These are phyloP conservation scores for Ricordea florida DNA, from an alignment of 92 coral and sea anemone genomes.

Conservation along the genomic window DNA sequence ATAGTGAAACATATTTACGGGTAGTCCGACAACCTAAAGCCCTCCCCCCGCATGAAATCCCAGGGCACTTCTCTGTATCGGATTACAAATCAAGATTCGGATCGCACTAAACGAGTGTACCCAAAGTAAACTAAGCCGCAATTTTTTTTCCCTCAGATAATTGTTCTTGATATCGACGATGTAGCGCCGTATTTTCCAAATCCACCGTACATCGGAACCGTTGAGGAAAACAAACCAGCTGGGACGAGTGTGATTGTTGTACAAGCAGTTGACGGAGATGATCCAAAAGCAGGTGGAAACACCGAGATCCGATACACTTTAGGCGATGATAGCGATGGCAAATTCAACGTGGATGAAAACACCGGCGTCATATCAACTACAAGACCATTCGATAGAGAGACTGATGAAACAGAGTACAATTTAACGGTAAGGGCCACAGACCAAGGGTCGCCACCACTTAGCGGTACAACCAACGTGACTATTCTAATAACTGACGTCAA, in stretches of 20 bases:
- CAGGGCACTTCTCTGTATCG: too few species aligned
- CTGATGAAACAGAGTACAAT: constrained; percentile 34
- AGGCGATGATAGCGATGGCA: constrained; percentile 69
- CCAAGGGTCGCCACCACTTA: constrained; percentile 68
- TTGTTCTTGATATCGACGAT: constrained; percentile 78
- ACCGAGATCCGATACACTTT: constrained; percentile 71
- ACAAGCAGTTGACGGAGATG: constrained; percentile 87
- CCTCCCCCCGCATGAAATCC: too few species aligned
- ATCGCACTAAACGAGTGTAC: too few species aligned
- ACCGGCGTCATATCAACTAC: constrained; percentile 62
- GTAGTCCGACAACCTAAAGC: too few species aligned
- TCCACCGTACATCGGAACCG: constrained; percentile 74
- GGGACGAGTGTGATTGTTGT: constrained; percentile 81
- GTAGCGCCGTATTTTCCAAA: constrained; percentile 78
- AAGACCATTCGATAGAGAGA: constrained; percentile 70
- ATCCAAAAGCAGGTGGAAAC: constrained; percentile 60
- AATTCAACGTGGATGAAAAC: constrained; percentile 59
- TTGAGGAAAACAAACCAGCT: constrained; percentile 66
- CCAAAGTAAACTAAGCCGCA: too few species aligned
- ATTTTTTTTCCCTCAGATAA: background rate
- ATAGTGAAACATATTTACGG: too few species aligned
- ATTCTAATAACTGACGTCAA: constrained; percentile 69
- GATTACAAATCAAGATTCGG: too few species aligned
- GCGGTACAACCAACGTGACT: constrained; percentile 53
- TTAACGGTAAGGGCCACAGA: constrained; percentile 82